Percentiles rank a stretch among this genome's conserved stretches.
Evolutionary conservation across 1,140 invertebrate genomes (phyloP).

Genomic region (Meloidogyne exigua): DNA sequence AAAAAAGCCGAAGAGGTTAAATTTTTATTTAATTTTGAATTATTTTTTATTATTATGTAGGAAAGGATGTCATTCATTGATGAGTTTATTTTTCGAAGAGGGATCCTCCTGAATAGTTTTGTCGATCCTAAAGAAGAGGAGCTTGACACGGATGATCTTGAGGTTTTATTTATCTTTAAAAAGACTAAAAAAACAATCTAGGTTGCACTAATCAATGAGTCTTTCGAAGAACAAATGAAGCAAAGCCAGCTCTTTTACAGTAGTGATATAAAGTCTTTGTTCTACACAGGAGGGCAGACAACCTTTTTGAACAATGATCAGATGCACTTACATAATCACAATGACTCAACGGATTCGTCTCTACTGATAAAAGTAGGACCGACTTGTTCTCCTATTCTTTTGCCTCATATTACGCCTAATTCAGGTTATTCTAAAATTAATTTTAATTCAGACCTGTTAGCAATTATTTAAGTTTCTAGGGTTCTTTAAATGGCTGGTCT

Average conservation of each 20-base stretch:
- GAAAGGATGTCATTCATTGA: not conserved
- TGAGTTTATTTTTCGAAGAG: not conserved
- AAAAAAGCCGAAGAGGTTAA: not conserved
- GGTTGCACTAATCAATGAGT: conserved; percentile 41
- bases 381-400: not conserved
- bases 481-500: too few relatives aligned
- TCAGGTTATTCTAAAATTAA: conserved; percentile 1
- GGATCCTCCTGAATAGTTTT: not conserved
- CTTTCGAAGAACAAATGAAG: conserved; percentile 39
- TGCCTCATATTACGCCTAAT: conserved; percentile 13
- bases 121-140: conserved; percentile 19
- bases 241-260: conserved; percentile 18
- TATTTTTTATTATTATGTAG: not conserved
- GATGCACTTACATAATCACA: conserved; percentile 3
- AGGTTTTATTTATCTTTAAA: conserved; percentile 19
- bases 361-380: conserved; percentile 16
- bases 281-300: conserved; percentile 23
- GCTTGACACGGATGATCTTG: conserved; percentile 33
- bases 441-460: too few relatives aligned
- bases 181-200: not conserved
- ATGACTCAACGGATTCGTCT: conserved; percentile 1
- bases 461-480: too few relatives aligned
- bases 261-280: conserved; percentile 24
- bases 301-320: conserved; percentile 15
- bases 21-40: not conserved